Conservation (phyloP, 2,113 vertebrate species). For the Leptobrachium leishanense region DNA sequence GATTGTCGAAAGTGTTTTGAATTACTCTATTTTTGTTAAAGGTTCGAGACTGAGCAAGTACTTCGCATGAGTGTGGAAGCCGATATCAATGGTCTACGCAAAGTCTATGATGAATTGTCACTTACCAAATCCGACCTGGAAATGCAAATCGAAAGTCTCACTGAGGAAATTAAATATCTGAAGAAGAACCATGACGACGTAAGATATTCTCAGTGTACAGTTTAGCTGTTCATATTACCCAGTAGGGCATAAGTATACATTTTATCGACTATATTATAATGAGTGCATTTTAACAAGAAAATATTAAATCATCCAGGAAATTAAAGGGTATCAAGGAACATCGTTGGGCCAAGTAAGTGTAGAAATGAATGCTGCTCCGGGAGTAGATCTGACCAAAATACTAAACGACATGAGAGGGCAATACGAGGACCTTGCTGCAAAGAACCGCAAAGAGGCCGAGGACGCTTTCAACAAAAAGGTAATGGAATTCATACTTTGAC, state of each 20-base stretch:
- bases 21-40: constrained; percentile 37
- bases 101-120: constrained; percentile 65
- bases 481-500: constrained; percentile 1
- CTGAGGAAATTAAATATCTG: constrained; percentile 65
- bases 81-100: constrained; percentile 74
- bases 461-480: constrained; percentile 67
- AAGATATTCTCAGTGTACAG: background rate
- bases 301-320: constrained; percentile 55
- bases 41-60: constrained; percentile 82
- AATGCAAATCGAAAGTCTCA: constrained; percentile 62
- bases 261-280: background rate
- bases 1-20: no score
- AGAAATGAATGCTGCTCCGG: constrained; percentile 57
- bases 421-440: constrained; percentile 62
- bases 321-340: constrained; percentile 40
- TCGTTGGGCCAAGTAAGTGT: constrained; percentile 57
- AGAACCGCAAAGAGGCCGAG: constrained; percentile 60
- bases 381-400: constrained; percentile 53
- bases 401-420: constrained; percentile 64
- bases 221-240: background rate
- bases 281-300: background rate
- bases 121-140: constrained; percentile 74
- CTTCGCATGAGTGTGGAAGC: constrained; percentile 83
- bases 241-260: background rate
- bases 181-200: constrained; percentile 69